Evolutionary conservation across 2,888 invertebrate species (phyloP).

Genomic region (Barypeithes pellucidus): DNA sequence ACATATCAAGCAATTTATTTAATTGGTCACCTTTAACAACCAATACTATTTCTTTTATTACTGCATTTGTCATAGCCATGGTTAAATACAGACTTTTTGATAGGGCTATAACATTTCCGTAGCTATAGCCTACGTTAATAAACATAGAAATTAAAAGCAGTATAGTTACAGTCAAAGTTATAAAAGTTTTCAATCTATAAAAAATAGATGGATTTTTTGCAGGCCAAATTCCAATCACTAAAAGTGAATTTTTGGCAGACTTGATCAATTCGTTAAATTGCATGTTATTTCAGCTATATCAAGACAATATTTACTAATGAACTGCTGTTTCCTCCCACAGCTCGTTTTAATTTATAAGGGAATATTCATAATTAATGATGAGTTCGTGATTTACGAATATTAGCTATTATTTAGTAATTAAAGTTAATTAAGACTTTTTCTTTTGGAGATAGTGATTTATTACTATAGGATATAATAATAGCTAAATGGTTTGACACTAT

Average conservation of each 20-base stretch:
- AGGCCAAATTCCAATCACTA: neutral
- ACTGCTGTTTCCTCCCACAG: no score
- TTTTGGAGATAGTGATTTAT: no score
- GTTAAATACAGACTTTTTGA: constrained; percentile 1
- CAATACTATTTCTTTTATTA: constrained; percentile 39
- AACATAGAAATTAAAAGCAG: neutral
- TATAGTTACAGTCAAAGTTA: neutral
- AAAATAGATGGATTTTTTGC: neutral
- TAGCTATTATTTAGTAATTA: no score
- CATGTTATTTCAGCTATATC: neutral
- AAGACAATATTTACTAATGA: neutral
- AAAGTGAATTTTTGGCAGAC: neutral
- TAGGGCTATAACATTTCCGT: neutral
- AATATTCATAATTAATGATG: no score
- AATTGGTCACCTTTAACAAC: neutral
- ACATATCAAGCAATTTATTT: neutral
- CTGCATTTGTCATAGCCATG: neutral
- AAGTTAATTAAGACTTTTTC: no score
- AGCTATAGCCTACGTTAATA: neutral
- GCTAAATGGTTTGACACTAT: no score
- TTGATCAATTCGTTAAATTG: neutral
- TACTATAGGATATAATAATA: no score
- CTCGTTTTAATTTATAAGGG: no score
- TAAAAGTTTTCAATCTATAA: neutral
- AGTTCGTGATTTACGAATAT: no score